Evolutionary conservation across 2,113 vertebrate species (phyloP), one percentile per base, ranked within the genome.

Genomic region (Hyla sarda): DNA sequence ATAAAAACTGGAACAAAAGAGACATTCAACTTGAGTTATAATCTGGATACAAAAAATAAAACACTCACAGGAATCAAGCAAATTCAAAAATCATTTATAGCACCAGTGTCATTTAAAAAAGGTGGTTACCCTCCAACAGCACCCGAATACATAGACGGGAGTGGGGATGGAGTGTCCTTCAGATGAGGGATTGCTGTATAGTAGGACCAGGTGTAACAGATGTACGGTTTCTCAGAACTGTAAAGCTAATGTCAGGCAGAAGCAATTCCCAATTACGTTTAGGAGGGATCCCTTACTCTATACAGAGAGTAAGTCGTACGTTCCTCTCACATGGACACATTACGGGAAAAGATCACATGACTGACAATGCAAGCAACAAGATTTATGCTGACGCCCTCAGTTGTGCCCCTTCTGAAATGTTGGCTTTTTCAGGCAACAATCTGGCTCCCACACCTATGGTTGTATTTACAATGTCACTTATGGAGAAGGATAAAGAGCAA

Each of bases 21-120:
- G 93, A 94, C 93, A 94, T 92, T 88, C 96, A 91, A 84, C 95
- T 96, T 95, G 95, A 93, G 95, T 96, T 96, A 94, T 93, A 93
- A 90, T 93, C 93, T 96, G 92, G 93, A 96, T 96, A 95, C 94
- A 89, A 93, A 96, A 95, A 87, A 94, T 94, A 95, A 94, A 91
- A 95, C 96, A 97, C 97, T 97, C 97, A 97, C 97, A 97, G 96
- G 97, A 97, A 98, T 87, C 97, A 97, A 96, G 98, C 93, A 97
- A 97, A 97, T 97, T 97, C 98, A 95, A 74, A 97, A 97, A 98
- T 97, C 96, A 99, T 98, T 96, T 97, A 98, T 99, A 99, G 98
- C 98, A 99, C 98, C 98, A 99, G 98, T 99, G 98, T 98, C 69
- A 82, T 87, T 77, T 50, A 82, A 87, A 75, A 87, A 82, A 32